Evolutionary conservation across 2,113 vertebrate genomes (phyloP).

Genomic region (Muscicapa adusta): DNA sequence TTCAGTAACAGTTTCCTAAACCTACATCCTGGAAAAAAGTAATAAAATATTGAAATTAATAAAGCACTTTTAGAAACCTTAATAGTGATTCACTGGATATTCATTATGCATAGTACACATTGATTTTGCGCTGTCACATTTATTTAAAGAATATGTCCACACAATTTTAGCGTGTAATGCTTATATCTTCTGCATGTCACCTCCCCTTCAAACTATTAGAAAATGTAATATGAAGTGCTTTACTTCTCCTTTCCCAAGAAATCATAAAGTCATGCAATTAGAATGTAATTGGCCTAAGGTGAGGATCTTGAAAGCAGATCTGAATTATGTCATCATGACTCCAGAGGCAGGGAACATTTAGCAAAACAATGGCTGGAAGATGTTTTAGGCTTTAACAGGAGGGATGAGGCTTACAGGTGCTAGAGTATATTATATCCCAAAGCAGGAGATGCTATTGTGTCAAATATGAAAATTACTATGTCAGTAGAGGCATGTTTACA

Average conservation of each 20-base stretch:
- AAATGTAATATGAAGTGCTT: conserved; percentile 11
- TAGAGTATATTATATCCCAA: conserved; percentile 54
- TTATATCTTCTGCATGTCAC: conserved; percentile 8
- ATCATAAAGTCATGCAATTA: conserved; percentile 40
- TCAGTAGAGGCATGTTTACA: conserved; percentile 21
- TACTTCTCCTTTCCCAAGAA: conserved; percentile 35
- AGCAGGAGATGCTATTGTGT: conserved; percentile 31
- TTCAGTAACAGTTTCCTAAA: not conserved
- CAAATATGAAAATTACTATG: conserved; percentile 62
- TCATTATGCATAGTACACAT: not conserved
- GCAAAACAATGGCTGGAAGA: conserved; percentile 35
- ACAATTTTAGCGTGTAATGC: not conserved
- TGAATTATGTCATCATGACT: conserved; percentile 67
- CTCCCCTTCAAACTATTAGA: not conserved
- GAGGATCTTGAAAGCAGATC: conserved; percentile 63
- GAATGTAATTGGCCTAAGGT: conserved; percentile 68
- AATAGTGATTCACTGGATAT: not conserved
- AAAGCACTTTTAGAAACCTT: not conserved
- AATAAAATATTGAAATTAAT: not conserved
- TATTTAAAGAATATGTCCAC: conserved; percentile 43
- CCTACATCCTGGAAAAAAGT: not conserved
- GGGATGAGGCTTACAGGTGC: conserved; percentile 31
- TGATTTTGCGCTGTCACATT: conserved; percentile 46
- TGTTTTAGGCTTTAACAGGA: conserved; percentile 60
- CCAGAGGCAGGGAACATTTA: conserved; percentile 55